Conservation (phyloP, 2,888 invertebrate genomes). For the Physocephala rufipes region DNA sequence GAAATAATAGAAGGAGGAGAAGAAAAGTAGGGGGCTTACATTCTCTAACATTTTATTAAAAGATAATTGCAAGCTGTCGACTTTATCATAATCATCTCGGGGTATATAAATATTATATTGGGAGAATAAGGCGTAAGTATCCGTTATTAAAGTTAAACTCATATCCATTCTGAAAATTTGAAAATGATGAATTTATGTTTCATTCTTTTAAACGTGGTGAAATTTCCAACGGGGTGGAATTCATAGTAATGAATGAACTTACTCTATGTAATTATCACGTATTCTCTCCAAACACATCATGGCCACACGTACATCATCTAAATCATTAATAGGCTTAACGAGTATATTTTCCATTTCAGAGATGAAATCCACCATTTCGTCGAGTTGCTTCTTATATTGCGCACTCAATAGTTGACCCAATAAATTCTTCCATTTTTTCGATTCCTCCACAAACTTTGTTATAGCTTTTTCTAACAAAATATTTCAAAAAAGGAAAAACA, state of each 20-base stretch:
- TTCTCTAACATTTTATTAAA: conserved; percentile 79
- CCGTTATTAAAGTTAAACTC: conserved; percentile 79
- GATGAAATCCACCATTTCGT: conserved; percentile 79
- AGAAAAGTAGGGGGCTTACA: conserved; percentile 66
- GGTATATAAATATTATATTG: conserved; percentile 75
- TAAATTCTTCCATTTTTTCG: conserved; percentile 80
- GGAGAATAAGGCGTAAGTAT: conserved; percentile 78
- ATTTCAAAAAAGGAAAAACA: background rate
- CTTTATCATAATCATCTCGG: conserved; percentile 81
- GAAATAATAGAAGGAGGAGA: too few species aligned
- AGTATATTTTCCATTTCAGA: conserved; percentile 78
- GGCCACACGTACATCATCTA: conserved; percentile 81
- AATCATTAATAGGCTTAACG: conserved; percentile 76
- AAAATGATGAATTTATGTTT: background rate
- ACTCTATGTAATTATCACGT: conserved; percentile 79
- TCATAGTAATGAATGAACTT: too few species aligned
- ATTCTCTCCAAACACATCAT: conserved; percentile 82
- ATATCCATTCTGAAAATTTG: conserved; percentile 72
- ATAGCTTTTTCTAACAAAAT: conserved; percentile 69
- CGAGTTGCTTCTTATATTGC: conserved; percentile 76
- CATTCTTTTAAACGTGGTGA: too few species aligned
- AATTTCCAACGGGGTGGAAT: too few species aligned
- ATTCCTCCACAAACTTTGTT: conserved; percentile 76
- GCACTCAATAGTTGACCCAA: conserved; percentile 75
- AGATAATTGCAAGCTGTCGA: conserved; percentile 79